Base-by-base conservation (phyloP, 30 jellyfish, hydroid and myxozoan species). In the Aurelia sp. region DNA sequence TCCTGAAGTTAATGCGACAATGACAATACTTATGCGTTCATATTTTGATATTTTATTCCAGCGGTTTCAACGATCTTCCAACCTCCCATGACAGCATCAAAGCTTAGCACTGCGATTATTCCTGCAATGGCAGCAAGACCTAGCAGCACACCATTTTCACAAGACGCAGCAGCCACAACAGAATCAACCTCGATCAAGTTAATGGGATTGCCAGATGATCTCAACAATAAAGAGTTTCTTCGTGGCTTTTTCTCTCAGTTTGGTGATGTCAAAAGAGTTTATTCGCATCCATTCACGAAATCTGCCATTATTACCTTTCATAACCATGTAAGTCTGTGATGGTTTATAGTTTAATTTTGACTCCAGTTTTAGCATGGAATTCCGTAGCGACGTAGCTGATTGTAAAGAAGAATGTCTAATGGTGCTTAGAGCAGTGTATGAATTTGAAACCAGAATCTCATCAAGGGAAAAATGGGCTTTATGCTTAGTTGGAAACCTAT, bases 251-350 rank as follows among this genome's bases (percentile, higher is more conserved):
- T 30, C 58, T 17, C 71, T 0, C 17, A 48, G 21, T 89, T 80
- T 80, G 97, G 97, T 15, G 78, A 69, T 8, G 75, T 89, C 74
- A 89, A 81, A 81, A 63, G 97, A 53, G 93, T 89, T 0, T 58
- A 57, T 20, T 22, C 74, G 15, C 92, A 80, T 63, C 79, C 79
- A 2, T 58, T 41, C 4, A 24, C 93, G 17, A 53, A 35, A 18
- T 89, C 97, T 40, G 97, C 97, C 18, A 73, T 89, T 30, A 55
- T 89, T 10, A 80, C 93, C 0, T 89, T 89, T 31, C 20, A 18
- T 11, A 72, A 80, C 21, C 97, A 89, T 52, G 97, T 89, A 51
- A 65, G 96, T 64, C n/a, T 40, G 51, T 8, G 7, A 40, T 40
- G 51, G 8, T 40, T 40, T 40, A 40, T 40, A 40, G 8, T 8